These are phyloP conservation scores for Dicaeum eximium DNA, from an alignment of 2,113 vertebrate genomes.

Conservation along the genomic window DNA sequence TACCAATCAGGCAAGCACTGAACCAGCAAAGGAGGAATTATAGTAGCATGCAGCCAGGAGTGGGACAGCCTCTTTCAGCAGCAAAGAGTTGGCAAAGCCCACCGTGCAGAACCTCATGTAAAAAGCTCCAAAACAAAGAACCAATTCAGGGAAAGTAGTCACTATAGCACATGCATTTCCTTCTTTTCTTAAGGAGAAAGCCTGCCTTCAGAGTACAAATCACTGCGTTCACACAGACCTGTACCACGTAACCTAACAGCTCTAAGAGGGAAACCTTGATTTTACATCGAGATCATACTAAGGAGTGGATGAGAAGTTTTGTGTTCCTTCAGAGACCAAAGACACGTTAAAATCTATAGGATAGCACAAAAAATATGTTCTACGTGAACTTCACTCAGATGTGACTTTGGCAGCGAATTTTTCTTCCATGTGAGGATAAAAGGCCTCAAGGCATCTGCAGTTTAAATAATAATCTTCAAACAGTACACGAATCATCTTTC, in stretches of 20 bases:
- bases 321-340: not conserved
- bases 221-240: not conserved
- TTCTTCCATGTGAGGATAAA: not conserved
- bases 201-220: not conserved
- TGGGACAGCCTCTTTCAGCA: not conserved
- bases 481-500: not conserved
- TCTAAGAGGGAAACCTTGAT: not conserved
- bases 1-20: conserved; percentile 27
- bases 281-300: not conserved
- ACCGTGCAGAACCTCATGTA: not conserved
- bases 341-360: not conserved
- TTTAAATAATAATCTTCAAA: not conserved
- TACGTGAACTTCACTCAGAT: not conserved
- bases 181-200: not conserved
- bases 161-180: not conserved
- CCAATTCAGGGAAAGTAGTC: not conserved
- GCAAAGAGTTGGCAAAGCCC: not conserved
- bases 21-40: conserved; percentile 21
- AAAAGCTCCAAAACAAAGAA: conserved; percentile 27
- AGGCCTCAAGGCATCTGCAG: not conserved
- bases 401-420: not conserved
- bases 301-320: not conserved
- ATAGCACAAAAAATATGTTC: not conserved
- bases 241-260: not conserved
- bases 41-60: not conserved